Evolutionary conservation across 1,140 invertebrate species (phyloP).

Genomic region (Microplitis mediator): DNA sequence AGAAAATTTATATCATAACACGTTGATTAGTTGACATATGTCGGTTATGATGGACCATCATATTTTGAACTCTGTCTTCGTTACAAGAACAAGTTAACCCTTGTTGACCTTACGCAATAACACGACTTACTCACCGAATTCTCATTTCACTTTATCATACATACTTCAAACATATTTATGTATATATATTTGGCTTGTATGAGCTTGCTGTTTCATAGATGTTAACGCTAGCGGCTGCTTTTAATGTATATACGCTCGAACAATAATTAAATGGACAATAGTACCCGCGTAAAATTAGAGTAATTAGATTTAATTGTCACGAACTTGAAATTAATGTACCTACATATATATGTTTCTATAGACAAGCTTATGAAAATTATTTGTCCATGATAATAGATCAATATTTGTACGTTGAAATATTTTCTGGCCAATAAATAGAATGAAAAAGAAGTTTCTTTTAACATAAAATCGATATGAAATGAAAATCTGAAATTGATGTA

Average conservation of each 20-base stretch:
- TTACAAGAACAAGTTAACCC: conserved; percentile 54
- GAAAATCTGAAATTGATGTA: too few relatives aligned
- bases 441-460: too few relatives aligned
- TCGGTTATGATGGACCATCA: background rate
- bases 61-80: conserved; percentile 32
- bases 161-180: conserved; percentile 10
- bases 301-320: conserved; percentile 59
- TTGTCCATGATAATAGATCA: too few relatives aligned
- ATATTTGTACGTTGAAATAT: too few relatives aligned
- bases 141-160: background rate
- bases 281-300: conserved; percentile 51
- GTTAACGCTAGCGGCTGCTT: conserved; percentile 32
- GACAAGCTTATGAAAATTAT: background rate
- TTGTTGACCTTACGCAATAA: conserved; percentile 45
- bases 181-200: background rate
- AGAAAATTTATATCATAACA: conserved; percentile 5
- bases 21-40: background rate
- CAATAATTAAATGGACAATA: conserved; percentile 58
- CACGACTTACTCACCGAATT: conserved; percentile 13
- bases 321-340: conserved; percentile 26
- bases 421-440: too few relatives aligned
- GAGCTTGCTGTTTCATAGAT: background rate
- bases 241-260: conserved; percentile 55
- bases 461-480: background rate
- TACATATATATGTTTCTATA: background rate